Base-by-base conservation (phyloP, 2,797 vertebrate species). In the Gallirallus australis region DNA sequence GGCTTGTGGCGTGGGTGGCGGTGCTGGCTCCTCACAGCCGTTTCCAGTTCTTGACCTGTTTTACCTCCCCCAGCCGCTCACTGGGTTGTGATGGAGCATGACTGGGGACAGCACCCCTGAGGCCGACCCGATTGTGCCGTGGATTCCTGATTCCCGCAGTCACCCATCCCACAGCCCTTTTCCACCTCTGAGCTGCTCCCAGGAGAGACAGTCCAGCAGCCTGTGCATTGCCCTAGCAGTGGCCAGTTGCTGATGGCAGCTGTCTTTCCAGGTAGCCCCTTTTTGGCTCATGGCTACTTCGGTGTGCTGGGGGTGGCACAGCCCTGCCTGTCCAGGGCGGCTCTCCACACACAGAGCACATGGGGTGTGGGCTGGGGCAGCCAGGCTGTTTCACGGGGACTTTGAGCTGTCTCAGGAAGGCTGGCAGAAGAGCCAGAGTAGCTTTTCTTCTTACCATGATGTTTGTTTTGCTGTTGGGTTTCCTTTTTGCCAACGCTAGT, bases 201-300 rank as follows among this genome's bases (percentile, higher is more conserved):
- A 50, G 69, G 27, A 28, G 24, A 56, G 76, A 14, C 54, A 71
- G 35, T 19, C 39, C 47, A 52, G 60, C n/a, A 82, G 50, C 63
- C 48, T 40, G 30, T n/a, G 77, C 19, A 4, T 53, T 61, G 23
- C 31, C 37, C 73, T 63, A 37, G 60, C 53, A 18, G 3, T 17
- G 63, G 35, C 68, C 15, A 16, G 57, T 68, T 84, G 53, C 59
- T 80, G 37, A 28, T 1, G 0, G 7, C 25, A 17, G 37, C 48
- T 84, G 48, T 33, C 11, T 68, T 42, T 56, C 18, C 57, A 75
- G 63, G 35, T 35, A 7, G 3, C 66, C 42, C 6, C 21, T 84
- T 59, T 68, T 39, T 20, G 59, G 39, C 35, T 63, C 9, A 2
- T 0, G 0, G 64, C 5, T 65, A 1, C 52, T 42, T 61, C 15